A percentile compares a stretch with the other conserved stretches of the same genome.
These are phyloP conservation scores for Cordilura impudica DNA, from an alignment of 2,888 invertebrate genomes.

Conservation along the genomic window DNA sequence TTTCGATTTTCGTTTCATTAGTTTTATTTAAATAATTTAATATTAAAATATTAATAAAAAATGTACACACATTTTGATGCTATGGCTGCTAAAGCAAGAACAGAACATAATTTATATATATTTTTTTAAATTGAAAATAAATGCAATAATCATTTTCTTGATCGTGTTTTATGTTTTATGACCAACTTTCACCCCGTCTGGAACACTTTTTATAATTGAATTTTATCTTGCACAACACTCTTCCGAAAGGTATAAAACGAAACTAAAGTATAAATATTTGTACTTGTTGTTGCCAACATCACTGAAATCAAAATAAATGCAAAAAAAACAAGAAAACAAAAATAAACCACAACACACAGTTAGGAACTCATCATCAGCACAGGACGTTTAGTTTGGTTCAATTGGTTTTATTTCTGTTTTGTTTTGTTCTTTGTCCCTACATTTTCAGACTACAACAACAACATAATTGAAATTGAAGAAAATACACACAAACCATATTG, in stretches of 20 bases:
- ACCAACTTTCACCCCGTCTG: neutral
- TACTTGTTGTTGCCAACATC: slow-evolving; percentile 20
- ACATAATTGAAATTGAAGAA: slow-evolving; percentile 11
- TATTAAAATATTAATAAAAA: slow-evolving; percentile 50
- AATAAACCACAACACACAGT: slow-evolving; percentile 18
- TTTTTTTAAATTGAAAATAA: slow-evolving; percentile 4
- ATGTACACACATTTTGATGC: slow-evolving; percentile 46
- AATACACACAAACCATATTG: neutral
- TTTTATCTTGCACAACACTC: slow-evolving; percentile 25
- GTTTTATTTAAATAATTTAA: slow-evolving; percentile 31
- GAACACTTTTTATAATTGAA: neutral
- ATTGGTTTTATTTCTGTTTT: slow-evolving; percentile 1
- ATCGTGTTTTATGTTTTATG: neutral
- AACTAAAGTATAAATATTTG: slow-evolving; percentile 45
- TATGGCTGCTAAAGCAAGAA: slow-evolving; percentile 22
- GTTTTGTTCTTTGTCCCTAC: slow-evolving; percentile 32
- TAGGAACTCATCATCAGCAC: slow-evolving; percentile 35
- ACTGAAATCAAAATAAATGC: slow-evolving; percentile 38
- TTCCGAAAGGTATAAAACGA: slow-evolving; percentile 38
- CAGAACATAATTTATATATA: neutral
- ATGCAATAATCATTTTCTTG: slow-evolving; percentile 41
- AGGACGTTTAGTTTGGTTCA: slow-evolving; percentile 39
- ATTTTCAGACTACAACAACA: neutral
- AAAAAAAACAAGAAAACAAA: slow-evolving; percentile 5
- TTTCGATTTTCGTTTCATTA: slow-evolving; percentile 19